Evolutionary conservation across 2,888 invertebrate genomes (phyloP), one percentile per base, ranked within the genome.

Genomic region (Drosophila testacea): DNA sequence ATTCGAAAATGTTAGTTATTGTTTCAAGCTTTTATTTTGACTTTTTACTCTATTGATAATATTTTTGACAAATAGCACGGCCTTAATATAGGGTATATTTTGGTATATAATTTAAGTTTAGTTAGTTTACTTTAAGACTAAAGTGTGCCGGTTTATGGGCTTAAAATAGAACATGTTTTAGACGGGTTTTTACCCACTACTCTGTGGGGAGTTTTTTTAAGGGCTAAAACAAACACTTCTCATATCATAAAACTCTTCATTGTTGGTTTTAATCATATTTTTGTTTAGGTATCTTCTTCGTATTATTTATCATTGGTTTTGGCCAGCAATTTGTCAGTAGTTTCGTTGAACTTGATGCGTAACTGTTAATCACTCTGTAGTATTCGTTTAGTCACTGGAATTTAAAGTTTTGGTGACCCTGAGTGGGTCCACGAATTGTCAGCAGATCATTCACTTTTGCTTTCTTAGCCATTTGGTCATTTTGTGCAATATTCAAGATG

Each of bases 371-470:
- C 69, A 72, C 54, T 56, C n/a, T 27, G 44, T 44, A 36, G 55
- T 36, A 22, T 13, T 16, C 27, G 34, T 38, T 13, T 71, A 48
- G 57, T 70, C 68, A 60, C 52, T 62, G 60, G 70, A 69, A 65
- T 65, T 42, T 54, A 34, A 41, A 60, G 22, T 52, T 32, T 52
- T 4, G 13, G 7, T 55, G 76, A 63, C 77, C 76, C 62, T 73
- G 76, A 63, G 38, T 38, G 4, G 30, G 13, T 34, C 47, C 46
- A 59, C 56, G 48, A 52, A 68, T 44, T 36, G 48, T 28, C 46
- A 32, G 10, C 32, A 32, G 59, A 51, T 76, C 77, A 69, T 73
- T 76, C 65, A 73, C 79, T 68, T 78, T 68, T 71, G 65, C 71
- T 68, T 74, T 74, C 65, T 64, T 60, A 22, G 3, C 47, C 51